Conservation (phyloP, 2,113 vertebrate species). For the Ptychochromis oligacanthus region DNA sequence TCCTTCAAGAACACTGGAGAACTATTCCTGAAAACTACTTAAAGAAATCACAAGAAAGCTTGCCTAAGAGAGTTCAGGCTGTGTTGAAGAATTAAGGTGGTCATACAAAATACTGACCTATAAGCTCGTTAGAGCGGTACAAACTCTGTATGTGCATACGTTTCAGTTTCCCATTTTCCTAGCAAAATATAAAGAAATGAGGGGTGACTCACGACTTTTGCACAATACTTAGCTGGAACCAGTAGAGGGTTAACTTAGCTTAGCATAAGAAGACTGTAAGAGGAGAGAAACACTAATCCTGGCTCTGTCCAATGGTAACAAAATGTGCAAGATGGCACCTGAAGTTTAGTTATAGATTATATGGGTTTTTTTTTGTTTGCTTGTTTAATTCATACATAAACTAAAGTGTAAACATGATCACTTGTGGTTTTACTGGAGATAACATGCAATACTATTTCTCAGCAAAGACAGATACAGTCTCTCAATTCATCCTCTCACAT, state of each 20-base stretch:
- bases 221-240: neutral
- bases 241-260: neutral
- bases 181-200: neutral
- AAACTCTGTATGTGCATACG: neutral
- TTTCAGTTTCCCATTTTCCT: neutral
- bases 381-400: neutral
- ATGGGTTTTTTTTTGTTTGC: neutral
- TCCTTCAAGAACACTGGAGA: neutral
- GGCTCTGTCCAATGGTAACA: neutral
- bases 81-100: neutral
- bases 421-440: neutral
- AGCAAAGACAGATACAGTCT: neutral
- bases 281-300: neutral
- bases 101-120: neutral
- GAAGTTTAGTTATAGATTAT: neutral
- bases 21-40: neutral
- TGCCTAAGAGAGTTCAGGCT: neutral
- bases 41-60: neutral
- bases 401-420: neutral
- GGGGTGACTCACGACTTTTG: neutral
- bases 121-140: neutral
- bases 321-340: neutral
- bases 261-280: neutral
- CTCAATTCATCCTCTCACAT: neutral
- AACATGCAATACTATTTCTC: neutral